Percentiles rank a stretch among this genome's conserved stretches.
Conservation (phyloP, 2,113 vertebrate species). For the Laticauda colubrina region DNA sequence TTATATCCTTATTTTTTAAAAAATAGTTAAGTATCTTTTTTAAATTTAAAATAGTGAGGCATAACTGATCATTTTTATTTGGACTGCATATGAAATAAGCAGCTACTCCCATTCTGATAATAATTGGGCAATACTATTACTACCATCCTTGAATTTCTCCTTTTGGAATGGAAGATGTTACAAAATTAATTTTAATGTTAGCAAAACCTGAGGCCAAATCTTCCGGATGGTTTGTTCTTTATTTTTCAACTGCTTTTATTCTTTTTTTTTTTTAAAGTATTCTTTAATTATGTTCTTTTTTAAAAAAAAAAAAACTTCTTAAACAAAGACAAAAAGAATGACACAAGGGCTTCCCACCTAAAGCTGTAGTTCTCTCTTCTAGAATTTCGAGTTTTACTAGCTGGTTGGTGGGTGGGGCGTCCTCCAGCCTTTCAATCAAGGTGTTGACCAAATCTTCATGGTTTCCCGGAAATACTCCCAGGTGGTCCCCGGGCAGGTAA, state of each 20-base stretch:
- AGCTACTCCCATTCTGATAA: background rate
- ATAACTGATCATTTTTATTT: background rate
- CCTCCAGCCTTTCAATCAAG: conserved; percentile 89
- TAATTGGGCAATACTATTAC: background rate
- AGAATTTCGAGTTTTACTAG: conserved; percentile 93
- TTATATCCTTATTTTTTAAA: too few species aligned
- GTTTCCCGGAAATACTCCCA: conserved; percentile 93
- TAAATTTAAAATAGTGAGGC: background rate
- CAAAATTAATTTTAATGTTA: background rate
- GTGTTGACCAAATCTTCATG: conserved; percentile 88
- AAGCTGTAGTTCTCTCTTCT: conserved; percentile 89
- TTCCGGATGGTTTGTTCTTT: background rate
- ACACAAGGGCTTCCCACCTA: conserved; percentile 73
- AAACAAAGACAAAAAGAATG: background rate
- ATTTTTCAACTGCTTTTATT: background rate
- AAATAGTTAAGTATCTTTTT: too few species aligned
- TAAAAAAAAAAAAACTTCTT: background rate
- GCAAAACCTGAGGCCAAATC: background rate
- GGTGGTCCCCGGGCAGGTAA: conserved; percentile 92
- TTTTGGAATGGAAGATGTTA: background rate
- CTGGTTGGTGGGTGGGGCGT: conserved; percentile 88
- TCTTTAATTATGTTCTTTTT: background rate
- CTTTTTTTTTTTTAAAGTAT: background rate
- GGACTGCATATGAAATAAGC: too few species aligned
- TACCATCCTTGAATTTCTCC: background rate